Conservation (phyloP, 2,888 invertebrate species). For the Hipparchia semele region DNA sequence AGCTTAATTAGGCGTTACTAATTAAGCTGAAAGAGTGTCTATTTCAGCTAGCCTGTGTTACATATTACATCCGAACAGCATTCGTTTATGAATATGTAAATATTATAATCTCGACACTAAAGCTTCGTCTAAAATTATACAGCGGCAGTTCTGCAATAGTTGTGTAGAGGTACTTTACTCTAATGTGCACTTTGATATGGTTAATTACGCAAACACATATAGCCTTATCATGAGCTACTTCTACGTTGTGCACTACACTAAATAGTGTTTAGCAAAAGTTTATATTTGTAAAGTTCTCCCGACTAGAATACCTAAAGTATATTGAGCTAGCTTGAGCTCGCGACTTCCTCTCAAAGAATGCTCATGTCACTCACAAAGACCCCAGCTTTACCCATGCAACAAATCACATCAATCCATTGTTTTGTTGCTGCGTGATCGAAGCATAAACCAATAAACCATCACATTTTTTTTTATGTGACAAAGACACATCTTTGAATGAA, state of each 20-base stretch:
- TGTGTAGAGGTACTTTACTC: slow-evolving; percentile 19
- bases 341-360: too few relatives aligned
- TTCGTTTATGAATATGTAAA: slow-evolving; percentile 25
- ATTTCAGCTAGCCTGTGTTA: neutral
- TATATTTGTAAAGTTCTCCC: neutral
- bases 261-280: neutral
- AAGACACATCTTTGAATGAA: too few relatives aligned
- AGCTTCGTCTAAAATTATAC: slow-evolving; percentile 19
- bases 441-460: too few relatives aligned
- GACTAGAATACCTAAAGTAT: neutral
- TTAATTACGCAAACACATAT: slow-evolving; percentile 11
- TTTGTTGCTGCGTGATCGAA: too few relatives aligned
- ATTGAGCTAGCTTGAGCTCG: neutral
- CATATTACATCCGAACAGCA: slow-evolving; percentile 12
- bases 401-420: too few relatives aligned
- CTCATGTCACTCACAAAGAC: too few relatives aligned
- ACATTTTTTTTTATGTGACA: too few relatives aligned
- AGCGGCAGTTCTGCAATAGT: slow-evolving; percentile 15
- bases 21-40: neutral
- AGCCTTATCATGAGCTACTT: slow-evolving; percentile 6
- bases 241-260: neutral
- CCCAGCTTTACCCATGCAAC: too few relatives aligned
- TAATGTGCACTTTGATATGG: slow-evolving; percentile 29
- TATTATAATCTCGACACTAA: slow-evolving; percentile 21
- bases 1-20: too few relatives aligned